Base-by-base conservation (phyloP, 1,140 invertebrate genomes). In the Orius laevigatus region DNA sequence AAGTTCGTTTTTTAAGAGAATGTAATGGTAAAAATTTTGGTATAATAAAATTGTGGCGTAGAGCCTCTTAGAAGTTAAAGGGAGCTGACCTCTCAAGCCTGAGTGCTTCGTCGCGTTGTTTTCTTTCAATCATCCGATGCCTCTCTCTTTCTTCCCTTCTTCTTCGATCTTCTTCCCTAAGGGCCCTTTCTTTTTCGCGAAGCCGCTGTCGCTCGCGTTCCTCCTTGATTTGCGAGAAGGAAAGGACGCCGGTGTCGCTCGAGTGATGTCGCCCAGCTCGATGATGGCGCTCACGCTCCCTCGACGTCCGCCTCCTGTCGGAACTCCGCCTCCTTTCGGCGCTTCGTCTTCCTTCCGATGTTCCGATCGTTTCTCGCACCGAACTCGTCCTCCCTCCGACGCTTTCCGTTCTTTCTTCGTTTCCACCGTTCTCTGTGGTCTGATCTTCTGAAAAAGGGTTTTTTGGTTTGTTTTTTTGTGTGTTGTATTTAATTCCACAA, bases 41-140 rank as follows among this genome's bases (percentile, higher is more conserved):
- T 50, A 9, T 12, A 33, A 36, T 12, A 50, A 50, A 49, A 46
- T 19, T 50, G 5, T 10, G 20, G 11, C 20, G 19, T 19, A 32
- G 8, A 51, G 20, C 18, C 5, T 14, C 11, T 16, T 32, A 31
- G 3, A 41, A 20, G 8, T 32, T 45, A 32, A 14, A 9, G 16
- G 33, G 44, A 33, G 41, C 36, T 48, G 44, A 61, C 58, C 66
- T 61, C 45, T 83, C 81, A 32, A 91, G 67, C 19, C 82, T 73
- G 31, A 77, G 70, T 25, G 84, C 79, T 64, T 93, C 88, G 55
- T 81, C 75, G 11, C 79, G 69, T 57, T 89, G 83, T 10, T 79
- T 70, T 5, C 83, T 69, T 56, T 88, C 82, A 10, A 85, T 75
- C 57, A 87, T 83, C 5, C 78, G 66, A 52, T 84, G 74, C 42